These are phyloP conservation scores for Stenichneumon culpator DNA, from an alignment of 2,888 invertebrate genomes.

Conservation along the genomic window DNA sequence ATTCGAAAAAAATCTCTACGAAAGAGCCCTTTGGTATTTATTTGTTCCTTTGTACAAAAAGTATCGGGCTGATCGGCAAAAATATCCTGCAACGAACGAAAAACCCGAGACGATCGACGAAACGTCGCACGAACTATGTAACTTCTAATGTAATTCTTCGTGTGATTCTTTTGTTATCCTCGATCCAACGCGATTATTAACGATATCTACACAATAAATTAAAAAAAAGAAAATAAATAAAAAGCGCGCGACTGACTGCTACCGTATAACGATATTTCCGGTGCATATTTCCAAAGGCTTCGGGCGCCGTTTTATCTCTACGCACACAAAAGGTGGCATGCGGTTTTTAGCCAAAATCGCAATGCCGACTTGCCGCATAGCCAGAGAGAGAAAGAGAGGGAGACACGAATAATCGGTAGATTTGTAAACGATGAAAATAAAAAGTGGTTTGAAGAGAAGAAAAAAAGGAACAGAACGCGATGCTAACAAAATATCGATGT, in stretches of 20 bases:
- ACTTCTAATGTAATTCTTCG: not conserved
- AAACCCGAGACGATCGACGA: constrained; percentile 3
- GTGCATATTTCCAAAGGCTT: constrained; percentile 28
- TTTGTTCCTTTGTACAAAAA: constrained; percentile 1
- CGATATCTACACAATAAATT: not conserved
- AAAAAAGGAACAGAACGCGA: constrained; percentile 30
- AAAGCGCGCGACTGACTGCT: constrained; percentile 42
- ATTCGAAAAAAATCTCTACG: constrained; percentile 11
- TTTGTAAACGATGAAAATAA: constrained; percentile 43
- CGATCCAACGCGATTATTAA: not conserved
- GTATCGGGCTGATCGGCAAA: not conserved
- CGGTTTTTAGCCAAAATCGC: constrained; percentile 45
- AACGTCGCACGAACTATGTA: constrained; percentile 5
- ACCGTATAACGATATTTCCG: constrained; percentile 23
- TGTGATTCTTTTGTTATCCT: not conserved
- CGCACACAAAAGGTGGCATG: constrained; percentile 56
- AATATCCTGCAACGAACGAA: not conserved
- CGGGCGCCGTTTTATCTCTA: constrained; percentile 37
- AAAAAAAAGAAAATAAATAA: constrained; percentile 15
- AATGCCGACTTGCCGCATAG: constrained; percentile 37
- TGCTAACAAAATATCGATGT: constrained; percentile 70
- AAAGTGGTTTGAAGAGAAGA: not conserved
- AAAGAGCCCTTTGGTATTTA: not conserved
- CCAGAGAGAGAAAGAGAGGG: constrained; percentile 9
- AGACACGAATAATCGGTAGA: constrained; percentile 53